phyloP scores from a whole-genome alignment of 2,888 invertebrate species.

The Carabus problematicus region DNA sequence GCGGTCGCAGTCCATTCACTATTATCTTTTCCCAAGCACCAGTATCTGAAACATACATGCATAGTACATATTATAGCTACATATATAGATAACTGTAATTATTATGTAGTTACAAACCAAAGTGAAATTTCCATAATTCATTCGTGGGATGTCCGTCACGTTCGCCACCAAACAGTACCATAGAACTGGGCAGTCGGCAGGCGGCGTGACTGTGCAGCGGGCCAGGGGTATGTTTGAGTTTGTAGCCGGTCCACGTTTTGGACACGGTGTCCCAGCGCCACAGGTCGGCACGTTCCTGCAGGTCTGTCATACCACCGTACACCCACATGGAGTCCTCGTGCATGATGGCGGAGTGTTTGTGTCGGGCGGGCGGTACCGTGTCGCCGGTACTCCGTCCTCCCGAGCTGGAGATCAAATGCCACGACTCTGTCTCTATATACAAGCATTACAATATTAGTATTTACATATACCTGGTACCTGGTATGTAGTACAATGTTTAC shows the following conservation, averaged over 20 bases:
- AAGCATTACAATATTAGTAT: constrained; percentile 1
- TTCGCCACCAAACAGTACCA: constrained; percentile 84
- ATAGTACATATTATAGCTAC: not conserved
- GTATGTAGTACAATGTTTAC: constrained; percentile 43
- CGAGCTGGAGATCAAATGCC: constrained; percentile 68
- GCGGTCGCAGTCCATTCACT: constrained; percentile 68
- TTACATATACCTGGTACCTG: not conserved
- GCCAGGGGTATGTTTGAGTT: constrained; percentile 70
- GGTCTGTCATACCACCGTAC: constrained; percentile 88
- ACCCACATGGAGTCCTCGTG: constrained; percentile 83
- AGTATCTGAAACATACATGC: constrained; percentile 62
- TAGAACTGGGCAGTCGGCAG: constrained; percentile 76
- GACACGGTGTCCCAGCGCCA: constrained; percentile 79
- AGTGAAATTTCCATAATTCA: constrained; percentile 85
- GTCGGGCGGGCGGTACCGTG: constrained; percentile 72
- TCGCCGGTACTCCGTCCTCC: constrained; percentile 49
- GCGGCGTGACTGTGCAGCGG: constrained; percentile 80
- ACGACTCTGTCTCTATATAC: constrained; percentile 78
- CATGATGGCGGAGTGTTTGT: constrained; percentile 84
- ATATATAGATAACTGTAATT: not conserved
- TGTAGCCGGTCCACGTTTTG: constrained; percentile 68
- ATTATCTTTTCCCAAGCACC: constrained; percentile 79
- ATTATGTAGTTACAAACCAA: constrained; percentile 64
- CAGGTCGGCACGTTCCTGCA: constrained; percentile 77
- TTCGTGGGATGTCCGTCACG: constrained; percentile 73